Evolutionary conservation across 2,797 vertebrate genomes (phyloP).

Genomic region (Danio aesculapii): DNA sequence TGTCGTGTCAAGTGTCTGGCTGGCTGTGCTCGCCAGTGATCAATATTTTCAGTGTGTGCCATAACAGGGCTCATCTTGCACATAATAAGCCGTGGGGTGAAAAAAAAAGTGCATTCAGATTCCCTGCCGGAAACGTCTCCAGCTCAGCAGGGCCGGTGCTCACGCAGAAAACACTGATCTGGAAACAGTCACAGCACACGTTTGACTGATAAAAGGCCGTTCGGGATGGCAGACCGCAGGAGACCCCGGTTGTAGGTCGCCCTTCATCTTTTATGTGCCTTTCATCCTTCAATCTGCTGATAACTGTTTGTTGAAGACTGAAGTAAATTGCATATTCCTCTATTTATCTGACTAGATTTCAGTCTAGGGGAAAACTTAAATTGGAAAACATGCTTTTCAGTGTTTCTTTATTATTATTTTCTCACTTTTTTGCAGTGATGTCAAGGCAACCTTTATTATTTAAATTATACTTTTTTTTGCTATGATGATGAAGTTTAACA

Average conservation of each 20-base stretch:
- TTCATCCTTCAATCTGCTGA: constrained; percentile 3
- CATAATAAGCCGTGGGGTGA: constrained; percentile 40
- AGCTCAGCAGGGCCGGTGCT: constrained; percentile 33
- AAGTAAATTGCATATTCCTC: neutral
- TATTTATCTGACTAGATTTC: too few relatives aligned
- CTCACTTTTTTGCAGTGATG: too few relatives aligned
- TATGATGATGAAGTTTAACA: too few relatives aligned
- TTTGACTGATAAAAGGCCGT: constrained; percentile 25
- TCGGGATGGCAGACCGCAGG: constrained; percentile 14
- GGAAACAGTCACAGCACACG: constrained; percentile 31
- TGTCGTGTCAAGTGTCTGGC: constrained; percentile 18
- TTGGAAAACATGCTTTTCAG: too few relatives aligned
- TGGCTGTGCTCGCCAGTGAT: constrained; percentile 37
- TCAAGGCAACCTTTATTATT: too few relatives aligned
- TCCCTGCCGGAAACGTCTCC: constrained; percentile 33
- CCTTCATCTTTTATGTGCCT: constrained; percentile 1
- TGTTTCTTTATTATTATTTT: too few relatives aligned
- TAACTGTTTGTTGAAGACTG: neutral
- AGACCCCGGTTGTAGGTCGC: neutral
- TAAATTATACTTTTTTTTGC: too few relatives aligned
- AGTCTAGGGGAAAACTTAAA: too few relatives aligned
- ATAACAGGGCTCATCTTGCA: constrained; percentile 55
- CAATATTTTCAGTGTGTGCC: constrained; percentile 50
- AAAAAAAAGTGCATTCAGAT: constrained; percentile 33
- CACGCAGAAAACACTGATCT: constrained; percentile 24